Evolutionary conservation across 2,797 vertebrate genomes (phyloP).

Genomic region (Fistularia tabacaria): DNA sequence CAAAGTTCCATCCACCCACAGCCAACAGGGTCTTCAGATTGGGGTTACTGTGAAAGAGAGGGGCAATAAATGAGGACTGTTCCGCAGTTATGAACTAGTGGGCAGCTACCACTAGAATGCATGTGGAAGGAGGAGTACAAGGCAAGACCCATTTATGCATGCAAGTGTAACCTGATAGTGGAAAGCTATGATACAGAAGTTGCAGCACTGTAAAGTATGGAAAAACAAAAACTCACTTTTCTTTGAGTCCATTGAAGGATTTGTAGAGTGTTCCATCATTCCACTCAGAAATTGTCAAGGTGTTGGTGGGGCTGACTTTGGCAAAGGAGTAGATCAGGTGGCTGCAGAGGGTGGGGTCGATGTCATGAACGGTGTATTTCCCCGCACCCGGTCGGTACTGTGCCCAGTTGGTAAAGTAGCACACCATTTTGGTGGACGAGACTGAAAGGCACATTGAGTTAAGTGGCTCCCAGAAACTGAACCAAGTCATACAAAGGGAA

Average conservation of each 20-base stretch:
- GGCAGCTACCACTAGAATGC: too few species aligned
- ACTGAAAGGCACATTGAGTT: conserved; percentile 38
- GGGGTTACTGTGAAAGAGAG: conserved; percentile 69
- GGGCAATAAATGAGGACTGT: too few species aligned
- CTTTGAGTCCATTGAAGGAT: conserved; percentile 75
- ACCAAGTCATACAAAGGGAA: neutral
- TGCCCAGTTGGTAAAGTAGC: conserved; percentile 83
- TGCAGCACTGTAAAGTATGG: neutral
- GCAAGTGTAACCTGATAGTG: neutral
- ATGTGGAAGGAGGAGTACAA: too few species aligned
- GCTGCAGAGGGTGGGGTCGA: conserved; percentile 80
- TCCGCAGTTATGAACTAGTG: too few species aligned
- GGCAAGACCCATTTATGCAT: too few species aligned
- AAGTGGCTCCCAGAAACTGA: neutral
- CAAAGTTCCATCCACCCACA: conserved; percentile 83
- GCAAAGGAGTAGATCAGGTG: conserved; percentile 83
- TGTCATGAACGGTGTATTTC: conserved; percentile 62
- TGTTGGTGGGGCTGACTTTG: conserved; percentile 57
- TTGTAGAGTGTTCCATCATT: conserved; percentile 73
- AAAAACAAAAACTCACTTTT: conserved; percentile 36
- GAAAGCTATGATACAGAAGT: neutral
- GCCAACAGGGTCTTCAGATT: conserved; percentile 77
- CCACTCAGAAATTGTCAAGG: conserved; percentile 67
- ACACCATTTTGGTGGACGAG: conserved; percentile 72
- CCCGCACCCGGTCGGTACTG: conserved; percentile 59